A percentile compares a stretch with the other conserved stretches of the same genome.
Conservation (phyloP, 2,888 invertebrate genomes). For the Zhengitettix transpicula region DNA sequence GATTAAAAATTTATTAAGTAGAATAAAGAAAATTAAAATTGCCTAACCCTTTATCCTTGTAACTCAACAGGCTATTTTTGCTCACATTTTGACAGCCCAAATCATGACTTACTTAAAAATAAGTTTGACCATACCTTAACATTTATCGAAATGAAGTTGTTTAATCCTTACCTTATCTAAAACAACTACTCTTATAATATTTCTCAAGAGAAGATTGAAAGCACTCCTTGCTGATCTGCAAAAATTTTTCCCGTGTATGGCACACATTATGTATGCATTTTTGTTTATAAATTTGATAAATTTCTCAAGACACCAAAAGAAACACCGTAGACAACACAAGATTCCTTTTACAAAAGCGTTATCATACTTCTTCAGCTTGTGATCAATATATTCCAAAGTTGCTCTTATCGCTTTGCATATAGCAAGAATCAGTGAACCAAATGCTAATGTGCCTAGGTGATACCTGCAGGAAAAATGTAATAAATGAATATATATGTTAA, state of each 20-base stretch:
- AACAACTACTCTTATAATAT: constrained; percentile 59
- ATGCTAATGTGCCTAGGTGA: constrained; percentile 80
- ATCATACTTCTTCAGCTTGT: constrained; percentile 68
- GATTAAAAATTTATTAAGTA: no score
- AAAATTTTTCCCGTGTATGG: constrained; percentile 84
- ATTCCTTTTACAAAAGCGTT: constrained; percentile 49
- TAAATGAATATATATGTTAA: no score
- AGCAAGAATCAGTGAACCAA: constrained; percentile 81
- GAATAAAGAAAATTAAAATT: no score
- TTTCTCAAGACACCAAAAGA: constrained; percentile 74
- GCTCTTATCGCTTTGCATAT: constrained; percentile 76
- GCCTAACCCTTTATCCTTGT: no score
- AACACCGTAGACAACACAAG: constrained; percentile 61
- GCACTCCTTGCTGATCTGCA: constrained; percentile 80
- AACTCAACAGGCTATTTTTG: no score
- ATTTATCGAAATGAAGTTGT: no score
- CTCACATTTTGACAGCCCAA: no score
- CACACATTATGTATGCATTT: constrained; percentile 92
- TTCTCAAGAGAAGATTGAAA: constrained; percentile 75
- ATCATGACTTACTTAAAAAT: no score
- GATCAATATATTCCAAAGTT: constrained; percentile 65
- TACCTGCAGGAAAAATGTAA: constrained; percentile 39
- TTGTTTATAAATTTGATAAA: constrained; percentile 71
- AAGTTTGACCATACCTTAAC: no score
- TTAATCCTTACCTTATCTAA: constrained; percentile 47